These are phyloP conservation scores for Tetragonula carbonaria DNA, from an alignment of 2,888 invertebrate species.

Conservation along the genomic window DNA sequence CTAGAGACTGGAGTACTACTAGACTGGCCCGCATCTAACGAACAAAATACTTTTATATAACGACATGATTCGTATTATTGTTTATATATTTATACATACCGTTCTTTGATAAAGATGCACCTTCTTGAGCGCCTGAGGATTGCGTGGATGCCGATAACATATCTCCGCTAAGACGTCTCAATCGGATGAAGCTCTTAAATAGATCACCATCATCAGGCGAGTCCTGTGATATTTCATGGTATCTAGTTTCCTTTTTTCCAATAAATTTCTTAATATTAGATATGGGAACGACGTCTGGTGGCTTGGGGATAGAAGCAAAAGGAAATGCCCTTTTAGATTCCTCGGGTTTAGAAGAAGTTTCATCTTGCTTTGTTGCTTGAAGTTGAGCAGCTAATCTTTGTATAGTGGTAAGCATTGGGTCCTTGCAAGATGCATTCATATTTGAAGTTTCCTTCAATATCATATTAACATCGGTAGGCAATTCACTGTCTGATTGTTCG, in stretches of 20 bases:
- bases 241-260: conserved; percentile 48
- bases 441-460: conserved; percentile 77
- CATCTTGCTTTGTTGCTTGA: conserved; percentile 73
- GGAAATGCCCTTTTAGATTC: background rate
- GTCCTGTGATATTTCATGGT: conserved; percentile 68
- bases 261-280: conserved; percentile 55
- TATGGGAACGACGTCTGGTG: conserved; percentile 70
- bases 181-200: conserved; percentile 82
- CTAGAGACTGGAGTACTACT: background rate
- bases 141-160: conserved; percentile 77
- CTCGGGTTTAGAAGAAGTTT: conserved; percentile 14
- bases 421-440: conserved; percentile 74
- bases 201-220: conserved; percentile 32
- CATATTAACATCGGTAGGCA: conserved; percentile 74
- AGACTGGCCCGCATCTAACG: conserved; percentile 44
- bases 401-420: conserved; percentile 80
- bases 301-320: conserved; percentile 57
- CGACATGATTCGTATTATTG: background rate
- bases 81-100: conserved; percentile 54
- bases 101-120: background rate
- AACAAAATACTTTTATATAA: conserved; percentile 10
- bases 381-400: conserved; percentile 81
- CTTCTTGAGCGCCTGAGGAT: conserved; percentile 44
- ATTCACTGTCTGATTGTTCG: conserved; percentile 77
- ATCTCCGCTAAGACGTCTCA: conserved; percentile 84